Evolutionary conservation across 2,113 vertebrate species (phyloP).

Genomic region (Pseudorectes ferrugineus): DNA sequence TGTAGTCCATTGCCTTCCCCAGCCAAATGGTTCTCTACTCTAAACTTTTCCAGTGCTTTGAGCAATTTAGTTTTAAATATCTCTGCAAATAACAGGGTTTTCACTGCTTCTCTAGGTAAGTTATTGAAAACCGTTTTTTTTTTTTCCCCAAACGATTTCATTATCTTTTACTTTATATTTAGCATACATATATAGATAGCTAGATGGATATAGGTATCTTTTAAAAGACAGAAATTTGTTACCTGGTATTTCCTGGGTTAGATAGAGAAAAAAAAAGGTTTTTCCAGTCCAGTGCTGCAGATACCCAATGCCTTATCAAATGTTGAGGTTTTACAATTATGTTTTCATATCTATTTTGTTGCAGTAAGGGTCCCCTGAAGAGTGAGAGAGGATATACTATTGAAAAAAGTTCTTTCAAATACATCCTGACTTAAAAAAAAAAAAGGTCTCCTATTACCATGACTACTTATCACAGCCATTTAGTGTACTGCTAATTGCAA

Average conservation of each 20-base stretch:
- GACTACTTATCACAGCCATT: not conserved
- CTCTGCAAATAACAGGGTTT: not conserved
- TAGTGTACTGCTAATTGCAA: not conserved
- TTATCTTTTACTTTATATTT: not conserved
- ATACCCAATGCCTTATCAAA: not conserved
- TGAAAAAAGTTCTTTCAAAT: not conserved
- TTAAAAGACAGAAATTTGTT: not conserved
- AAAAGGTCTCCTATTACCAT: not conserved
- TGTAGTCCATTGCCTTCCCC: not conserved
- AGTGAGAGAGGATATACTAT: not conserved
- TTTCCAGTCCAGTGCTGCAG: not conserved
- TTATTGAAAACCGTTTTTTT: not conserved
- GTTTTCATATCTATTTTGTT: not conserved
- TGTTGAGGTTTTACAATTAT: not conserved
- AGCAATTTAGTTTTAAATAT: not conserved
- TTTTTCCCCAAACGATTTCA: rapidly evolving
- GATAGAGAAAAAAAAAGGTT: not conserved
- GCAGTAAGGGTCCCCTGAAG: not conserved
- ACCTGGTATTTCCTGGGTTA: not conserved
- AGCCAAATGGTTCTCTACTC: not conserved
- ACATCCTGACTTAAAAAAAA: not conserved
- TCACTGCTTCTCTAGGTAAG: not conserved
- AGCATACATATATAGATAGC: not conserved
- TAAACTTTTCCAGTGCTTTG: not conserved
- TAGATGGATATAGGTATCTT: not conserved